Percentiles rank a stretch among this genome's conserved stretches.
phyloP scores from a whole-genome alignment of 2,797 vertebrate species.

The Malurus leucopterus region DNA sequence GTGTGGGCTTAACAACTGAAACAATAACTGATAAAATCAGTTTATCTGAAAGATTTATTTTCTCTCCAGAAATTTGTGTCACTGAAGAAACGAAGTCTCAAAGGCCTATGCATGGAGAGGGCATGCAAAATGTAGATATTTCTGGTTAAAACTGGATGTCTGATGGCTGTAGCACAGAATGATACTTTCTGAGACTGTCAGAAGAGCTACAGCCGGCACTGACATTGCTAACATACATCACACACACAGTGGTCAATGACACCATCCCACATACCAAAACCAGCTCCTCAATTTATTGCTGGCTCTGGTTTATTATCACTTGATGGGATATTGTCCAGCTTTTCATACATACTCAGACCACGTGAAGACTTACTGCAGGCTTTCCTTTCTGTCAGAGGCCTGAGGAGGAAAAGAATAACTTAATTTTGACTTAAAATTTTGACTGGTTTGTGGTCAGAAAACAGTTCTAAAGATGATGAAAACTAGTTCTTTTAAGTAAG shows the following conservation, averaged over 20 bases:
- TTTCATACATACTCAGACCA: background rate
- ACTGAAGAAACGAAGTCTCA: background rate
- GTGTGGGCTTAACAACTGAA: background rate
- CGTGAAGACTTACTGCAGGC: background rate
- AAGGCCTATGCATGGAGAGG: background rate
- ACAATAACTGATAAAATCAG: background rate
- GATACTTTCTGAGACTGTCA: background rate
- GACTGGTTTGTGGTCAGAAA: background rate
- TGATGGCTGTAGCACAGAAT: background rate
- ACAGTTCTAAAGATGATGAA: background rate
- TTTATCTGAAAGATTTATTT: background rate
- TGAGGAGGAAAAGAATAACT: background rate
- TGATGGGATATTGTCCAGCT: constrained; percentile 1
- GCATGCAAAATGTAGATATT: background rate
- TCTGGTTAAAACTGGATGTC: background rate
- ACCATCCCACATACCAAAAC: background rate
- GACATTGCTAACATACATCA: background rate
- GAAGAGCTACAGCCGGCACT: background rate
- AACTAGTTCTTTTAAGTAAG: background rate
- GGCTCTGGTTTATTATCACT: constrained; percentile 5
- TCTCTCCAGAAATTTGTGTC: background rate
- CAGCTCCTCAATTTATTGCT: constrained; percentile 12
- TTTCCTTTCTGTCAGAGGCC: background rate
- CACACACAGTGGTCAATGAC: background rate
- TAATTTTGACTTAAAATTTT: background rate